Conservation (phyloP, 2,797 vertebrate species). For the Phylloscopus collybita region DNA sequence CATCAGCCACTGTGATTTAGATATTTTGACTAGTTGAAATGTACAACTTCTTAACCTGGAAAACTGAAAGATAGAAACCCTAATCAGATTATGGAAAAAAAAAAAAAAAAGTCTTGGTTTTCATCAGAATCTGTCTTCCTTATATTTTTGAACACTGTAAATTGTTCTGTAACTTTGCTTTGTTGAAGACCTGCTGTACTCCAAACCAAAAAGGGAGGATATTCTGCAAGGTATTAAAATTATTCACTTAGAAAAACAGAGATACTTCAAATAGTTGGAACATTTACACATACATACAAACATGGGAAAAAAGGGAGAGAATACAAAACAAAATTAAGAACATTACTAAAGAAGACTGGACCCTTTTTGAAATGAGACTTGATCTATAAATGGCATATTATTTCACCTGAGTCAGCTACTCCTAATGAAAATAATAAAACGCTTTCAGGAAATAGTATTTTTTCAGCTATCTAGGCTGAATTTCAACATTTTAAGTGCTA, state of each 20-base stretch:
- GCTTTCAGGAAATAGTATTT: neutral
- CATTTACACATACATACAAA: neutral
- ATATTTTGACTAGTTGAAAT: neutral
- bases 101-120: neutral
- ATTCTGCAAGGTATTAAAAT: neutral
- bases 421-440: neutral
- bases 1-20: neutral
- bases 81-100: neutral
- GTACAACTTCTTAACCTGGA: neutral
- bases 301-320: neutral
- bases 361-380: neutral
- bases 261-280: neutral
- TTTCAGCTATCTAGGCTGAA: neutral
- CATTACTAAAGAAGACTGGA: neutral
- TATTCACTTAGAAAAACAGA: neutral
- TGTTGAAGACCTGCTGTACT: neutral
- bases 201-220: neutral
- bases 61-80: neutral
- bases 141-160: neutral
- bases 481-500: slow-evolving; percentile 9
- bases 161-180: neutral
- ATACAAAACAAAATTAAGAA: neutral
- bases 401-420: neutral
- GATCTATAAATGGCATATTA: neutral
- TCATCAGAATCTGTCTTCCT: neutral